phyloP scores from a whole-genome alignment of 2,113 vertebrate species.

The Phrynosoma platyrhinos region DNA sequence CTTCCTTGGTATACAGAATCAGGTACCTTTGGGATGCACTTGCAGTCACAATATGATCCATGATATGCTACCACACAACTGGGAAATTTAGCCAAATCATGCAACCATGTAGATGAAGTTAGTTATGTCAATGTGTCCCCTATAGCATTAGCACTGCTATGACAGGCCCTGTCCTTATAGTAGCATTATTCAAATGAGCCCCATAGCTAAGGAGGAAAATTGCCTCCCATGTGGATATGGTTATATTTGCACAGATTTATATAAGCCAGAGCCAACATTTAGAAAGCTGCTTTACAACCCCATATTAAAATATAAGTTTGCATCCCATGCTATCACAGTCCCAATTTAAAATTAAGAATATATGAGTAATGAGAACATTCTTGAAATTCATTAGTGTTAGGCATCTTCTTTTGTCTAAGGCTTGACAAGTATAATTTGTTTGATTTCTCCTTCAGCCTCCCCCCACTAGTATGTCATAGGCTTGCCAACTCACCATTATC shows the following conservation, averaged over 20 bases:
- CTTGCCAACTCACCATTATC: background rate
- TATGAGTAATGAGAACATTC: background rate
- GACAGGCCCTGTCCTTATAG: too few species aligned
- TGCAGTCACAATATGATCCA: background rate
- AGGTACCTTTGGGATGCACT: conserved; percentile 10
- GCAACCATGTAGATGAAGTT: background rate
- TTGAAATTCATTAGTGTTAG: background rate
- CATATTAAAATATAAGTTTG: background rate
- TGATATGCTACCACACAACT: background rate
- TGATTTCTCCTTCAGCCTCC: background rate
- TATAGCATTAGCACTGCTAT: background rate
- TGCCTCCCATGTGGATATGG: too few species aligned
- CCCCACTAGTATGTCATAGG: background rate
- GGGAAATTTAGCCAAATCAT: too few species aligned
- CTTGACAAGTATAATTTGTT: conserved; percentile 10
- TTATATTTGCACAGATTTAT: background rate
- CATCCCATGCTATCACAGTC: background rate
- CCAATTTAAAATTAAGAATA: conserved; percentile 7
- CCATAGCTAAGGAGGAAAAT: too few species aligned
- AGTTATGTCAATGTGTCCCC: background rate
- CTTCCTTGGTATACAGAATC: background rate
- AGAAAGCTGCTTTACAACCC: background rate
- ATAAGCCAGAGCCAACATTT: background rate
- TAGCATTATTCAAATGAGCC: too few species aligned
- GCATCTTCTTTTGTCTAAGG: background rate